Percentiles rank a stretch among this genome's conserved stretches.
Conservation (phyloP, 1,140 invertebrate species). For the Pentalonia nigronervosa region DNA sequence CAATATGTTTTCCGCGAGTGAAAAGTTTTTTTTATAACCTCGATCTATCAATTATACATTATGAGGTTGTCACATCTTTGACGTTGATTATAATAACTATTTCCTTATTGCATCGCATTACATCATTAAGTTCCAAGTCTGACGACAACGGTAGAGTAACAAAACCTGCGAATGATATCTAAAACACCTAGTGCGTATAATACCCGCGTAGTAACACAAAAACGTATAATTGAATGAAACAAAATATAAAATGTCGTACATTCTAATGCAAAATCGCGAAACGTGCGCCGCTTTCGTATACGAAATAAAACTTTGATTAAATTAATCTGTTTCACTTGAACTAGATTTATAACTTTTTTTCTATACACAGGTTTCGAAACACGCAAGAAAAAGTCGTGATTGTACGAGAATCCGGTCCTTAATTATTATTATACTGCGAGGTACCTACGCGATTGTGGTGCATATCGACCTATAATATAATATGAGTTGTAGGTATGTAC, state of each 20-base stretch:
- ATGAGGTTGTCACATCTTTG: neutral
- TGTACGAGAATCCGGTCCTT: neutral
- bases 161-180: neutral
- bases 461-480: neutral
- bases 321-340: neutral
- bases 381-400: neutral
- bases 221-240: neutral
- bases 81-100: neutral
- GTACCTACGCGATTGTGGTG: neutral
- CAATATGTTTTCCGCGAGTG: neutral
- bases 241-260: neutral
- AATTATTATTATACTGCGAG: neutral
- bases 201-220: neutral
- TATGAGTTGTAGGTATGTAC: neutral
- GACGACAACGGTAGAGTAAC: neutral
- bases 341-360: neutral
- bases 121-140: neutral
- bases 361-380: neutral
- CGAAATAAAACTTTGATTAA: neutral
- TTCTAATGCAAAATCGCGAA: neutral
- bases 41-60: neutral
- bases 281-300: neutral
- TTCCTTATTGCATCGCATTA: neutral
- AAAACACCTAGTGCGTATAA: neutral
- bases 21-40: neutral